Conservation (phyloP, 2,797 vertebrate genomes). For the Valencia hispanica region DNA sequence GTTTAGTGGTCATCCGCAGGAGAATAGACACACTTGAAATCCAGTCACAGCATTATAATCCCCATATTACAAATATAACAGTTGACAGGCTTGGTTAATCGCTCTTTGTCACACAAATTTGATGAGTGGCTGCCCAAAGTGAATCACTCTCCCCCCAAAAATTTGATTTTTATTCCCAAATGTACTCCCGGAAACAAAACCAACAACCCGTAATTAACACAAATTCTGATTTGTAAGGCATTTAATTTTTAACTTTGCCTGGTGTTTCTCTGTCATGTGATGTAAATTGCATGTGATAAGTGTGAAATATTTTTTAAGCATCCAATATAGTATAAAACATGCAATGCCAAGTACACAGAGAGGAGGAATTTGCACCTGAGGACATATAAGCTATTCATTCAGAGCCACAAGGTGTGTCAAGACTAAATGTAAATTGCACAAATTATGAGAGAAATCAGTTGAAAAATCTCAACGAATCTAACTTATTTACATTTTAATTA, state of each 20-base stretch:
- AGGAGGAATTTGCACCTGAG: conserved; percentile 70
- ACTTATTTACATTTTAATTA: conserved; percentile 84
- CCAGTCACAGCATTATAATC: conserved; percentile 70
- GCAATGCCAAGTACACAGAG: conserved; percentile 68
- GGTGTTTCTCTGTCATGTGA: conserved; percentile 65
- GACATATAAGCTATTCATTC: conserved; percentile 67
- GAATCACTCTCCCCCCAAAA: conserved; percentile 46
- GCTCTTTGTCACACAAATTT: conserved; percentile 60
- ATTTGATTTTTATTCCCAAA: conserved; percentile 42
- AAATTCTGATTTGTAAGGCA: conserved; percentile 65
- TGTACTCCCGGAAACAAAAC: conserved; percentile 44
- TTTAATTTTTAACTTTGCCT: conserved; percentile 72
- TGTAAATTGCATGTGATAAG: conserved; percentile 77
- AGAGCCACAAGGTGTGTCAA: conserved; percentile 71
- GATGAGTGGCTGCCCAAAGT: conserved; percentile 53
- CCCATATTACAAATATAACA: conserved; percentile 63
- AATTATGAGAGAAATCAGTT: conserved; percentile 73
- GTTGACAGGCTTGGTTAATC: conserved; percentile 70
- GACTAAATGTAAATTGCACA: conserved; percentile 72
- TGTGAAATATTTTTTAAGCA: conserved; percentile 74
- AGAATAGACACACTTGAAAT: conserved; percentile 58
- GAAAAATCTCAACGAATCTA: conserved; percentile 73
- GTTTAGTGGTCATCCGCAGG: conserved; percentile 77
- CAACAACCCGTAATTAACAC: conserved; percentile 57
- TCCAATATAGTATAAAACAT: conserved; percentile 66